A percentile compares a stretch with the other conserved stretches of the same genome.
Evolutionary conservation across 2,888 invertebrate species (phyloP).

Genomic region (Cyaniris semiargus): DNA sequence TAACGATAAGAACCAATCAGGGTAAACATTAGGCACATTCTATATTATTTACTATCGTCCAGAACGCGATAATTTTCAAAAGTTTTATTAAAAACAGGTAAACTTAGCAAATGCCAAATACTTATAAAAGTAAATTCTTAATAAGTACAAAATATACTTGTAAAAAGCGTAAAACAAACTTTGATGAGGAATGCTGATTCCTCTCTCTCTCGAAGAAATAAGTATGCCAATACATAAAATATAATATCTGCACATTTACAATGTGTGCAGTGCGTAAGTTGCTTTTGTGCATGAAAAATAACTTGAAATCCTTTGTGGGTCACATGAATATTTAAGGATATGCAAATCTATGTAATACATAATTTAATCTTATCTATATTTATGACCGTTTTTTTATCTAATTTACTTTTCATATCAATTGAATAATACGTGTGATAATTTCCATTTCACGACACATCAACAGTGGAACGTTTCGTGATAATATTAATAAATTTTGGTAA

Average conservation of each 20-base stretch:
- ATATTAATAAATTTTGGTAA: not conserved
- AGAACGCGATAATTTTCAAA: not conserved
- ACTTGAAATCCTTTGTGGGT: not conserved
- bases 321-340: not conserved
- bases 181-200: no score
- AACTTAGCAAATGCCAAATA: not conserved
- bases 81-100: not conserved
- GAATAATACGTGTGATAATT: not conserved
- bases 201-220: no score
- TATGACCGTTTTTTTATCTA: not conserved
- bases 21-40: not conserved
- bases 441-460: not conserved
- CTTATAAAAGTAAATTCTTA: not conserved
- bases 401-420: slow-evolving; percentile 3
- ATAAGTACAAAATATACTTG: no score
- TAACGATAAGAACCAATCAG: no score
- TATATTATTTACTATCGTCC: not conserved
- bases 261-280: no score
- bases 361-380: not conserved
- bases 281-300: not conserved
- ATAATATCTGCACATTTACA: no score
- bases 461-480: not conserved
- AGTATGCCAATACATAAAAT: no score
- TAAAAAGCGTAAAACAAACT: no score
- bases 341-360: not conserved